These are phyloP conservation scores for Steinernema feltiae DNA, from an alignment of 1,140 invertebrate species.

Conservation along the genomic window DNA sequence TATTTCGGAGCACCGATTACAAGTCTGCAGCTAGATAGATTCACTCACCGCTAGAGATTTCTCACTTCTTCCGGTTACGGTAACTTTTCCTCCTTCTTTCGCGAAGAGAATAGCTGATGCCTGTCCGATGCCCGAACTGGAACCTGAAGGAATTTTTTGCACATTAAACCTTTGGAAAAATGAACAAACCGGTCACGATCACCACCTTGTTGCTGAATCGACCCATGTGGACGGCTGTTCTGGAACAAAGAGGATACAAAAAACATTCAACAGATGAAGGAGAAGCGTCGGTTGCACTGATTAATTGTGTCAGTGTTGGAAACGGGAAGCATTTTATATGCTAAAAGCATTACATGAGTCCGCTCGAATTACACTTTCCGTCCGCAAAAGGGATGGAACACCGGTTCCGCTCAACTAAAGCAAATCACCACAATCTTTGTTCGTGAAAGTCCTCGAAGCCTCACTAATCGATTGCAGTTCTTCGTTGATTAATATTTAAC, in stretches of 20 bases:
- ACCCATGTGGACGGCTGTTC: not conserved
- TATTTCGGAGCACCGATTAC: not conserved
- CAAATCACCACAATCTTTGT: not conserved
- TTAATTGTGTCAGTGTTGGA: not conserved
- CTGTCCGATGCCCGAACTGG: not conserved
- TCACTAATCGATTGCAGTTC: too few species aligned
- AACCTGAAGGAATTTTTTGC: not conserved
- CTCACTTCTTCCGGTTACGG: conserved; percentile 5
- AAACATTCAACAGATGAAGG: too few species aligned
- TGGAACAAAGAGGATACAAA: not conserved
- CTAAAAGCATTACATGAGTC: not conserved
- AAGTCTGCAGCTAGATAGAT: not conserved
- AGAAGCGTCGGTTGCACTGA: not conserved
- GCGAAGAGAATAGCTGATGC: not conserved
- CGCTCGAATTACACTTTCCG: not conserved
- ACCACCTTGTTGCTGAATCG: conserved; percentile 13
- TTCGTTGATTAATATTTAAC: too few species aligned
- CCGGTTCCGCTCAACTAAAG: not conserved
- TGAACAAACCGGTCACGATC: not conserved
- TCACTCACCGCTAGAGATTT: not conserved
- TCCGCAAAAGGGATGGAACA: not conserved
- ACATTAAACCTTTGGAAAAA: not conserved
- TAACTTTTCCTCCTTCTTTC: not conserved
- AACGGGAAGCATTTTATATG: not conserved
- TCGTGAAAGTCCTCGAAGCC: not conserved